Evolutionary conservation across 2,888 invertebrate genomes (phyloP), one percentile per base, ranked within the genome.

Genomic region (Ypsolopha scabrella): DNA sequence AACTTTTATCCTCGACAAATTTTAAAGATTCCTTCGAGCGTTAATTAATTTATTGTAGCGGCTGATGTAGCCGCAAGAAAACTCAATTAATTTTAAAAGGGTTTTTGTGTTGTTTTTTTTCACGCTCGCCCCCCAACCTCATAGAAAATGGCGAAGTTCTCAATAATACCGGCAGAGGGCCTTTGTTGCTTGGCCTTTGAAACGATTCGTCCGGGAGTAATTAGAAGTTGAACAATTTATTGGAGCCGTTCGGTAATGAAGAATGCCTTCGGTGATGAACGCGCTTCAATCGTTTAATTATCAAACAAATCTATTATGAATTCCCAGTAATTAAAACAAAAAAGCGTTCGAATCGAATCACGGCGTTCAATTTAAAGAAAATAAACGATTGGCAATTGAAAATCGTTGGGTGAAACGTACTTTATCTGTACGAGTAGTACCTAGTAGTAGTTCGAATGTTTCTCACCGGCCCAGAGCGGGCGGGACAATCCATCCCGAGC

Each of bases 1-100:
- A 80, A 85, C 83, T 86, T 85, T 80, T 83, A 82, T 83, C 76
- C 80, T 75, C 78, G 70, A 75, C 80, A 75, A 85, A 83, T 83
- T 83, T 83, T 82, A 79, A 81, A 77, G 80, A 82, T 82, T 83
- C 81, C 78, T 83, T 70, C 68, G 69, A 82, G 81, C 85, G 81
- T 80, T 85, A 83, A 85, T 86, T 83, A 85, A 85, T 86, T 85
- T 82, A 83, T 82, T 83, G 81, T 81, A 82, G 75, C 75, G 67
- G 70, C 67, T 75, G 73, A 79, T 81, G 81, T 83, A 78, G 78
- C 83, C 80, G 73, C 83, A 83, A 83, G 83, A 83, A 85, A 85
- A 86, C 83, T 85, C 86, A 86, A 85, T 86, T 86, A 85, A 86
- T 85, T 83, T 83, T 86, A 81, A 86, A 86, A 86, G 85, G 85